These are phyloP conservation scores for Neuroterus valhalla DNA, from an alignment of 1,140 invertebrate genomes.

Conservation along the genomic window DNA sequence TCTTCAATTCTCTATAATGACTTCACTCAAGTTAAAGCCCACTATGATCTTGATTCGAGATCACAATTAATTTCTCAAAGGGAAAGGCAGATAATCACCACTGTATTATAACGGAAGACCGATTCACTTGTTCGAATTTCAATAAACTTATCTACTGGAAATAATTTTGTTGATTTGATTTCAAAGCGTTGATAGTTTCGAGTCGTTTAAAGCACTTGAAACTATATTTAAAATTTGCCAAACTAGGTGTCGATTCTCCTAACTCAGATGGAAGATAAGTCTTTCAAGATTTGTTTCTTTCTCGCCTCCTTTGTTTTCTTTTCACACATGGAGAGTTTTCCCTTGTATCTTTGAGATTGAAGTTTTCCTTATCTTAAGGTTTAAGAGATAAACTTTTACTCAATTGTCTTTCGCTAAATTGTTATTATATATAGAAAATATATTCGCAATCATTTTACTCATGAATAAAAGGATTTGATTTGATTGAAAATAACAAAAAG, in stretches of 20 bases:
- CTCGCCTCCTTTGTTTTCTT: not conserved
- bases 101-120: not conserved
- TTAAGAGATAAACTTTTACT: not conserved
- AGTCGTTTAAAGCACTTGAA: slow-evolving; percentile 1
- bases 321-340: not conserved
- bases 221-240: not conserved
- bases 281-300: slow-evolving; percentile 5
- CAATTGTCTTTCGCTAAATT: not conserved
- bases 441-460: no score
- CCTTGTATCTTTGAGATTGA: not conserved
- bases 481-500: no score
- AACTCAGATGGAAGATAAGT: not conserved
- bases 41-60: no score
- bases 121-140: not conserved
- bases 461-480: no score
- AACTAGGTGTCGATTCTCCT: not conserved
- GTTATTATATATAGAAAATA: no score
- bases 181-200: not conserved
- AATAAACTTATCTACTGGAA: slow-evolving; percentile 12
- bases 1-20: no score
- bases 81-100: not conserved
- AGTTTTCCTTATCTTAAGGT: not conserved
- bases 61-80: no score
- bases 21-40: no score
- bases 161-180: slow-evolving; percentile 16